Evolutionary conservation across 2,888 invertebrate genomes (phyloP), one percentile per base, ranked within the genome.

Genomic region (Drosophila dives): DNA sequence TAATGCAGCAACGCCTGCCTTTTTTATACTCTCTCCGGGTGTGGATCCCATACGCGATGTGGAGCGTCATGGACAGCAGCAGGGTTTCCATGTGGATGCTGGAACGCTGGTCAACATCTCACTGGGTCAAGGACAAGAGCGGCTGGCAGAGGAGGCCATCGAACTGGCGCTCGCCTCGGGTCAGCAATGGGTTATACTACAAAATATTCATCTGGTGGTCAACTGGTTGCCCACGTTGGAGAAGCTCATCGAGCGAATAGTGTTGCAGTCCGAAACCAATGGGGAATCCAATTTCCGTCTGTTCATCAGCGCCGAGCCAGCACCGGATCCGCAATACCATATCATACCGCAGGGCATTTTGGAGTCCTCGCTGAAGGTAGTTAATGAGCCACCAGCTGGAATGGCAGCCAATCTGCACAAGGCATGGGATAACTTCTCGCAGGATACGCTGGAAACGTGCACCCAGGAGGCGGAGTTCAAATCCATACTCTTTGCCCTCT

Each of bases 381-480:
- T 99, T 3, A 99, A 99, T 90, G 99, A 99, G 92, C 98, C 99
- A 0, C 99, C 99, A 0, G 97, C 97, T 3, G 99, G 99, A 17
- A 98, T 99, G 97, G 95, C 96, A 92, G 98, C 98, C 3, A 99
- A 99, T 93, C 94, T 99, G 50, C 98, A 98, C 92, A 98, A 98
- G 94, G 96, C 98, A 4, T 94, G 99, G 88, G 97, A 98, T 91
- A 98, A 97, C 94, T 99, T 98, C 93, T 96, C 94, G 82, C 98
- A 98, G 93, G 98, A 98, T 91, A 97, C 97, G 0, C 93, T 98
- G 62, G 99, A 98, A 91, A 96, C 97, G 94, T 98, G 97, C 93
- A 96, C 97, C 63, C 98, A 98, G 92, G 99, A 98, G 93, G 96
- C 97, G 0, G 99, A 99, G 93, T 99, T 98, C 92, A 99, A 98